phyloP scores from a whole-genome alignment of 2,797 vertebrate genomes.

The Lemur catta region DNA sequence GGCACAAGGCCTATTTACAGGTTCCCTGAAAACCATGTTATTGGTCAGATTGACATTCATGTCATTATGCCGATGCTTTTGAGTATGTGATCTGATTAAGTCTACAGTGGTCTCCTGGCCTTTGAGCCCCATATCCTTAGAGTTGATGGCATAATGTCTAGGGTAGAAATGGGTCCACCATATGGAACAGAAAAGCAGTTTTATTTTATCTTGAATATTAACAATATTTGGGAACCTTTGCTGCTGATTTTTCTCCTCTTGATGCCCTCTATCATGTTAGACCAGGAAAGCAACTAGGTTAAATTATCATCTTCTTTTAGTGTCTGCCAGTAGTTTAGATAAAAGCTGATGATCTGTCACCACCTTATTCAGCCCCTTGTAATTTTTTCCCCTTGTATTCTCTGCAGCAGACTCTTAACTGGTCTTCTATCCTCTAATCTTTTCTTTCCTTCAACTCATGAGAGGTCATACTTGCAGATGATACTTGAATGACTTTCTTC shows the following conservation, averaged over 20 bases:
- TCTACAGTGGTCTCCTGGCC: not conserved
- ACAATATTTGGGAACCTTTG: not conserved
- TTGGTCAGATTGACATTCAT: not conserved
- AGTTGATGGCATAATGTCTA: not conserved
- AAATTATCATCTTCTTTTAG: not conserved
- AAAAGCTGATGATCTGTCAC: not conserved
- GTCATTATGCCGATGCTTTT: not conserved
- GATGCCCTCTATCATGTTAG: not conserved
- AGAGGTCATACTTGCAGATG: not conserved
- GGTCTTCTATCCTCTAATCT: not conserved
- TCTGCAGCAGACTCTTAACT: not conserved
- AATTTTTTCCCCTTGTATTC: not conserved
- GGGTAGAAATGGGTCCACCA: not conserved
- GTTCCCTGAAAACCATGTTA: not conserved
- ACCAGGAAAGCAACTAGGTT: not conserved
- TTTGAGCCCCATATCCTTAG: not conserved
- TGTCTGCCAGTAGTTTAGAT: not conserved
- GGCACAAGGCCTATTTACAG: not conserved
- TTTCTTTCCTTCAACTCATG: not conserved
- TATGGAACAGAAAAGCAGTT: not conserved
- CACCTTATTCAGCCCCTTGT: not conserved
- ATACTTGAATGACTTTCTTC: not conserved
- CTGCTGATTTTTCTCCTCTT: not conserved
- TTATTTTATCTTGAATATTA: slow-evolving; percentile 29
- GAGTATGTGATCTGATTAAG: not conserved